phyloP scores from a whole-genome alignment of 2,888 invertebrate genomes.

The Serrognathus titanus region DNA sequence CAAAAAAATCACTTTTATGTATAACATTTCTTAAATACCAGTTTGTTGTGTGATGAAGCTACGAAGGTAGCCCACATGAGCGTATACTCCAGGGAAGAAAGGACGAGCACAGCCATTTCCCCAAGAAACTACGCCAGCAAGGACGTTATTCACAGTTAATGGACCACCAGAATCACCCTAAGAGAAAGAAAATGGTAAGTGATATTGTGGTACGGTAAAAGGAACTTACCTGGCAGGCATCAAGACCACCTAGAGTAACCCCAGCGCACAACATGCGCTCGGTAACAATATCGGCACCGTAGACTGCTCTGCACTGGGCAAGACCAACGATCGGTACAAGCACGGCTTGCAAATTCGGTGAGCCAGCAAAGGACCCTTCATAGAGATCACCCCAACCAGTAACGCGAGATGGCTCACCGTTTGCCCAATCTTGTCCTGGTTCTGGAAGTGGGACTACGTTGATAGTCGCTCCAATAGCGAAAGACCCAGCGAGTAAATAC shows the following conservation, averaged over 20 bases:
- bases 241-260: not conserved
- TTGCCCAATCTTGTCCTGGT: not conserved
- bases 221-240: not conserved
- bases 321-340: not conserved
- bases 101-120: not conserved
- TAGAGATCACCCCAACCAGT: too few species aligned
- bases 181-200: too few species aligned
- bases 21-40: not conserved
- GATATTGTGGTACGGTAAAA: too few species aligned
- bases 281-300: not conserved
- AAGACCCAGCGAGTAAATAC: not conserved
- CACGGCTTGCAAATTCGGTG: not conserved
- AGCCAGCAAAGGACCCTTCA: too few species aligned
- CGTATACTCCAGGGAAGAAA: not conserved
- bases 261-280: constrained; percentile 5
- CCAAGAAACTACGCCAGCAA: constrained; percentile 1
- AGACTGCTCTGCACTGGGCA: not conserved
- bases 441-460: not conserved
- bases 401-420: not conserved
- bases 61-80: not conserved
- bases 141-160: not conserved
- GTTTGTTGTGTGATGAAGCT: not conserved
- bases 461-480: not conserved
- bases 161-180: constrained; percentile 4
- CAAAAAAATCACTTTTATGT: too few species aligned